Percentiles rank a stretch among this genome's conserved stretches.
phyloP scores from a whole-genome alignment of 2,888 invertebrate genomes.

The Ichneumoninae sp. region DNA sequence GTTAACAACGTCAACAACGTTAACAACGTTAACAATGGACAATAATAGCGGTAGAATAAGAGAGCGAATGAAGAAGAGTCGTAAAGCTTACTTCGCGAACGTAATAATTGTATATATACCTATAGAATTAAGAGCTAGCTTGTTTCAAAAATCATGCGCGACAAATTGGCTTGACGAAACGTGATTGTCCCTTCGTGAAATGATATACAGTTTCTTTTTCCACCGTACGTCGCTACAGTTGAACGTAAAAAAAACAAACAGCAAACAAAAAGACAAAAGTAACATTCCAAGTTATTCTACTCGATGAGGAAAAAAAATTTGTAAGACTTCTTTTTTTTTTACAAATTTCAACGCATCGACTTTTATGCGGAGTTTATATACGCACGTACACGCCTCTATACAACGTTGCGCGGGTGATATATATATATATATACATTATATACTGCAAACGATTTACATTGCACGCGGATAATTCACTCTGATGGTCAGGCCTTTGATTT shows the following conservation, averaged over 20 bases:
- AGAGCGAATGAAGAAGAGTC: background rate
- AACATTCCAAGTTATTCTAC: slow-evolving; percentile 56
- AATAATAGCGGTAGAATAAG: slow-evolving; percentile 74
- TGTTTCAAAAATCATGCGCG: slow-evolving; percentile 55
- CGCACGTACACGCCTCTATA: slow-evolving; percentile 49
- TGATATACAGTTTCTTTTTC: slow-evolving; percentile 13
- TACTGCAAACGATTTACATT: slow-evolving; percentile 20
- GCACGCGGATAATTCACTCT: slow-evolving; percentile 22
- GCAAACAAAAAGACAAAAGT: slow-evolving; percentile 16
- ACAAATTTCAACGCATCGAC: slow-evolving; percentile 29
- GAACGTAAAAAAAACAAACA: background rate
- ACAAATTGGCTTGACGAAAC: slow-evolving; percentile 51
- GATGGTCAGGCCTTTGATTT: slow-evolving; percentile 33
- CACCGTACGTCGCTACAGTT: slow-evolving; percentile 13
- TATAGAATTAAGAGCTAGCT: slow-evolving; percentile 57
- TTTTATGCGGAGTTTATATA: slow-evolving; percentile 55
- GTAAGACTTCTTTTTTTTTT: slow-evolving; percentile 24
- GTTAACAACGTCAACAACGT: slow-evolving; percentile 69
- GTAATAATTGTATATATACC: slow-evolving; percentile 61
- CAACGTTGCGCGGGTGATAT: slow-evolving; percentile 39
- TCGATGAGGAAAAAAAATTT: background rate
- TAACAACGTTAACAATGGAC: slow-evolving; percentile 69
- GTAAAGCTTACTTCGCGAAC: slow-evolving; percentile 23
- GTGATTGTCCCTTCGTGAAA: slow-evolving; percentile 33
- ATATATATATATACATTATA: slow-evolving; percentile 21